phyloP scores from a whole-genome alignment of 92 coral and sea anemone species.

The Palythoa heliodiscus region DNA sequence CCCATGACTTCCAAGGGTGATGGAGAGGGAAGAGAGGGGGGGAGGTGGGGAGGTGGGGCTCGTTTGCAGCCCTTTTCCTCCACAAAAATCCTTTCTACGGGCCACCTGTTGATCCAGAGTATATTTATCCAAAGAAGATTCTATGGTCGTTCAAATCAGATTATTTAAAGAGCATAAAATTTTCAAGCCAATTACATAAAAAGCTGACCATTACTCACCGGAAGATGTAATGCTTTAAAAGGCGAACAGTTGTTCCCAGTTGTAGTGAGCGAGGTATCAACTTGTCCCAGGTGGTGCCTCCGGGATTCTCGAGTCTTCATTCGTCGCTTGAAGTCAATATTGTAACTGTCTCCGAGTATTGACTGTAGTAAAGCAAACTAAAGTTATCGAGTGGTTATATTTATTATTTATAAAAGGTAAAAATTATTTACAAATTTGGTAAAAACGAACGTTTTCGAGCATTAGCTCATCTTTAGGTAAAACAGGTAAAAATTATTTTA shows the following conservation, averaged over 20 bases:
- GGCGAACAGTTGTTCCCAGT: conserved; percentile 90
- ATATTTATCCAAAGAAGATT: not conserved
- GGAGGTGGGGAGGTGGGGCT: too few species aligned
- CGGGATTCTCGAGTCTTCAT: conserved; percentile 91
- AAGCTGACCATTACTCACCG: conserved; percentile 49
- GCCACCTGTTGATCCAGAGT: too few species aligned
- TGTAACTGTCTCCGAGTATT: conserved; percentile 91
- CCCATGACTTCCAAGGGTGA: too few species aligned
- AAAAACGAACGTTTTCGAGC: too few species aligned
- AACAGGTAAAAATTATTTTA: too few species aligned
- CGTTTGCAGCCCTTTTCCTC: too few species aligned
- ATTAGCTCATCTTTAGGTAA: too few species aligned
- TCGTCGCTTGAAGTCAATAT: conserved; percentile 90
- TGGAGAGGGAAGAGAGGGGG: too few species aligned
- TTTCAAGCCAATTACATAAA: not conserved
- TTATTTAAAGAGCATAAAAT: not conserved
- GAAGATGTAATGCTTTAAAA: conserved; percentile 88
- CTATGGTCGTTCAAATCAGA: not conserved
- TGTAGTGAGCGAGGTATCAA: conserved; percentile 71
- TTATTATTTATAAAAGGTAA: too few species aligned
- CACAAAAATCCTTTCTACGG: too few species aligned
- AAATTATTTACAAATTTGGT: too few species aligned
- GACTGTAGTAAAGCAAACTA: conserved; percentile 56
- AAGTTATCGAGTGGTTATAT: too few species aligned
- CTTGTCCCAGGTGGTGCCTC: conserved; percentile 86